These are phyloP conservation scores for Egretta garzetta DNA, from an alignment of 2,113 vertebrate species.

Conservation along the genomic window DNA sequence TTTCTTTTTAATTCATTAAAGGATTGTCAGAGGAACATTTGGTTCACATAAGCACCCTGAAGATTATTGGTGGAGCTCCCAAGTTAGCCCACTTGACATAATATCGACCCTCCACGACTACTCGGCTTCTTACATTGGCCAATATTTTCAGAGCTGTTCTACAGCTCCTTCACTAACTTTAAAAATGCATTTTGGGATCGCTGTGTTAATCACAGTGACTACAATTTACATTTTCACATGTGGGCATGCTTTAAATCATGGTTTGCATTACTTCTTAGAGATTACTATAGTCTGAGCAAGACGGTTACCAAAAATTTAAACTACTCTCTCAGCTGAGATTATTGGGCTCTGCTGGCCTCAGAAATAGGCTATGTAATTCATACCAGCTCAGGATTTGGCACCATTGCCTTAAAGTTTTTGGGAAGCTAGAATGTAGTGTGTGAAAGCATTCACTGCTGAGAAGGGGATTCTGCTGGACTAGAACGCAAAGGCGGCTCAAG, in stretches of 20 bases:
- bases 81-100: background rate
- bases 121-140: background rate
- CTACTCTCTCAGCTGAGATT: background rate
- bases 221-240: background rate
- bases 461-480: background rate
- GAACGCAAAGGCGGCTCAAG: background rate
- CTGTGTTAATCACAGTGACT: background rate
- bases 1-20: background rate
- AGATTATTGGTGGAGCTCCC: background rate
- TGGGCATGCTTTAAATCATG: background rate
- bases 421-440: background rate
- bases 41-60: background rate
- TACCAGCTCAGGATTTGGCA: background rate
- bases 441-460: background rate
- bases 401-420: background rate
- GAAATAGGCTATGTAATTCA: background rate
- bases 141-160: background rate
- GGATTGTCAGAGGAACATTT: background rate
- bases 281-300: background rate
- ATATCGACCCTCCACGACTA: rapidly evolving
- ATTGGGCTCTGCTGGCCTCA: background rate
- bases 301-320: background rate
- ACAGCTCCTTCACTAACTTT: background rate
- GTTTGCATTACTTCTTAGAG: background rate
- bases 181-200: background rate